Evolutionary conservation across 2,797 vertebrate genomes (phyloP).

Genomic region (Bucorvus abyssinicus): DNA sequence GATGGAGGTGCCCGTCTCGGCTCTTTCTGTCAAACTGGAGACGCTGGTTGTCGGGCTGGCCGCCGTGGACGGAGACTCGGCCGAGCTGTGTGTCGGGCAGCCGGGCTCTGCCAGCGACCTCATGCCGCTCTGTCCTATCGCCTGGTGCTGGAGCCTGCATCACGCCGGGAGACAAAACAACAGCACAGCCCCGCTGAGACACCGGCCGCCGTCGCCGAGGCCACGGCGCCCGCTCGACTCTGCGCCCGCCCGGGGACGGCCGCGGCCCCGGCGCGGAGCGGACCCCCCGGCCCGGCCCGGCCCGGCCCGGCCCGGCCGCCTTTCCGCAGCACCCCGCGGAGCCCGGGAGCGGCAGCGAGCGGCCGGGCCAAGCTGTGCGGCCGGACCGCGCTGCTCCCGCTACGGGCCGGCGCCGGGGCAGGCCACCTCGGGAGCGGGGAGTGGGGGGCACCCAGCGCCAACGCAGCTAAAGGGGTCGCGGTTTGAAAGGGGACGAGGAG

Average conservation of each 20-base stretch:
- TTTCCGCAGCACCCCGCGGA: not conserved
- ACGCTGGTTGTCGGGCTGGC: constrained; percentile 98
- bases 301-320: not conserved
- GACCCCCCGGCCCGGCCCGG: not conserved
- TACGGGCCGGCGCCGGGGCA: not conserved
- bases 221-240: not conserved
- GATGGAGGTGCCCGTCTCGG: constrained; percentile 96
- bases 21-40: constrained; percentile 96
- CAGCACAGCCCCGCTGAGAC: constrained; percentile 62
- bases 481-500: not conserved
- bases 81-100: constrained; percentile 96
- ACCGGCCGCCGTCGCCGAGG: not conserved
- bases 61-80: constrained; percentile 96
- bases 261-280: not conserved
- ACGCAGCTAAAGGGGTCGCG: not conserved
- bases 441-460: not conserved
- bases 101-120: constrained; percentile 96
- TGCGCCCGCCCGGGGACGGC: not conserved
- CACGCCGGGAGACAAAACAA: constrained; percentile 73
- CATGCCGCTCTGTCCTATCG: constrained; percentile 97
- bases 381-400: not conserved
- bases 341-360: not conserved
- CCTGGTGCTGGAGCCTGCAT: constrained; percentile 97
- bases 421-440: too few relatives aligned
- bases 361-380: not conserved